Conservation (phyloP, 1,140 invertebrate species). For the Marisa cornuarietis region DNA sequence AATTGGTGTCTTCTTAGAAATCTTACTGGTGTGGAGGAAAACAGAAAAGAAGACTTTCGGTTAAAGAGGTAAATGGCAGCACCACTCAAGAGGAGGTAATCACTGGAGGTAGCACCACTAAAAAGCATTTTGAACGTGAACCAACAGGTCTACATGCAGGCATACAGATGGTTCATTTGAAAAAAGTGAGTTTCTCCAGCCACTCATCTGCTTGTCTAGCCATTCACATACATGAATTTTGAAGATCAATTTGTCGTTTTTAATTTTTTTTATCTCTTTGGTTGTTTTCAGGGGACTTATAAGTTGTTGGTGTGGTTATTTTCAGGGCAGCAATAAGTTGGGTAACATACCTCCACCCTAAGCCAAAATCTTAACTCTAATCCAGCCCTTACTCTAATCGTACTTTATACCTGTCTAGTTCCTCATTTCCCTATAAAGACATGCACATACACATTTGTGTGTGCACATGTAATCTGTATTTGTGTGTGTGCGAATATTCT, state of each 20-base stretch:
- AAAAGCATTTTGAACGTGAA: slow-evolving; percentile 70
- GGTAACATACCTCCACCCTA: neutral
- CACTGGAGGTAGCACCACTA: neutral
- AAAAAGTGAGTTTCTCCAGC: neutral
- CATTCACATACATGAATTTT: slow-evolving; percentile 10
- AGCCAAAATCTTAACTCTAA: too few relatives aligned
- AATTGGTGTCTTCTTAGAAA: slow-evolving; percentile 26
- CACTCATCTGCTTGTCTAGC: slow-evolving; percentile 18
- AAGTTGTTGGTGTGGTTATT: neutral
- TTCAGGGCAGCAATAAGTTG: neutral
- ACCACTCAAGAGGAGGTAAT: neutral
- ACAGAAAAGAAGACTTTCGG: neutral
- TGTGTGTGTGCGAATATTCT: neutral
- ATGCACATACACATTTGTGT: neutral
- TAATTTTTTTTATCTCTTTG: slow-evolving; percentile 1
- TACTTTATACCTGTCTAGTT: neutral
- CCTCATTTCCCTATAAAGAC: neutral
- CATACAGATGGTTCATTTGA: slow-evolving; percentile 37
- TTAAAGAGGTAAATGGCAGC: neutral
- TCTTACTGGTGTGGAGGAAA: slow-evolving; percentile 68
- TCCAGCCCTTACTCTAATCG: neutral
- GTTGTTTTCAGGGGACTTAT: neutral
- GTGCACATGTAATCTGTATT: neutral
- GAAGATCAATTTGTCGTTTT: neutral
- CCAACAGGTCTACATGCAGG: slow-evolving; percentile 70